Evolutionary conservation across 2,797 vertebrate genomes (phyloP).

Genomic region (Sebastolobus altivelis): DNA sequence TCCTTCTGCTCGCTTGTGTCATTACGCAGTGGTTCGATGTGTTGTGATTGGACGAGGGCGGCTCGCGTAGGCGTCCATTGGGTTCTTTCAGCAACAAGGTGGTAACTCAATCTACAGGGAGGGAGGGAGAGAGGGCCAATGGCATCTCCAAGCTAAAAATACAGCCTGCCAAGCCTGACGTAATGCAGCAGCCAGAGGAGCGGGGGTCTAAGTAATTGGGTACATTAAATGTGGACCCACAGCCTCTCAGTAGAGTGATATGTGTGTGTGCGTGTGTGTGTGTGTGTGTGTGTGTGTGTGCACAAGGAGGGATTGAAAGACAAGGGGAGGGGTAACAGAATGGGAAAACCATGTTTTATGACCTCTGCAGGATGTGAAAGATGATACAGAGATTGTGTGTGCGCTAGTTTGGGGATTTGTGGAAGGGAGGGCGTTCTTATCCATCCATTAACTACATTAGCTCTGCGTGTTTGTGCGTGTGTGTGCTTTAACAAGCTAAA

Average conservation of each 20-base stretch:
- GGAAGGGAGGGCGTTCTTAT: conserved; percentile 51
- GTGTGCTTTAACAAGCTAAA: conserved; percentile 63
- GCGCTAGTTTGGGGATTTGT: conserved; percentile 22
- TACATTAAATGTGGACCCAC: conserved; percentile 80
- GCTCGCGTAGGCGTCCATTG: conserved; percentile 63
- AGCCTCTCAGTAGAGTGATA: conserved; percentile 53
- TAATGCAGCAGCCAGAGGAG: conserved; percentile 82
- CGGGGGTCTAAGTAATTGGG: conserved; percentile 85
- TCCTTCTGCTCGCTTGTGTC: conserved; percentile 42
- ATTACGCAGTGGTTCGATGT: conserved; percentile 59
- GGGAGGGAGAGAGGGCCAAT: conserved; percentile 69
- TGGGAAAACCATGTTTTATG: conserved; percentile 74
- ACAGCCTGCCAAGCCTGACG: conserved; percentile 84
- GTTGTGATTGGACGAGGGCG: conserved; percentile 63
- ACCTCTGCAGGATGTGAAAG: conserved; percentile 71
- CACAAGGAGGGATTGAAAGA: conserved; percentile 48
- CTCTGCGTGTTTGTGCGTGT: conserved; percentile 40
- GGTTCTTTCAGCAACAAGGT: conserved; percentile 73
- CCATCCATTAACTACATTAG: conserved; percentile 72
- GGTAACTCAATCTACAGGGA: conserved; percentile 84
- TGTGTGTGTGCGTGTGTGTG: conserved; percentile 11
- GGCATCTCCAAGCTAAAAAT: conserved; percentile 85
- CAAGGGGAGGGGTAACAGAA: conserved; percentile 59
- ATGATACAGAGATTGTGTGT: conserved; percentile 60
- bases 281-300: conserved; percentile 11